Conservation (phyloP, 1,140 invertebrate species). For the Camponotus vicinus region DNA sequence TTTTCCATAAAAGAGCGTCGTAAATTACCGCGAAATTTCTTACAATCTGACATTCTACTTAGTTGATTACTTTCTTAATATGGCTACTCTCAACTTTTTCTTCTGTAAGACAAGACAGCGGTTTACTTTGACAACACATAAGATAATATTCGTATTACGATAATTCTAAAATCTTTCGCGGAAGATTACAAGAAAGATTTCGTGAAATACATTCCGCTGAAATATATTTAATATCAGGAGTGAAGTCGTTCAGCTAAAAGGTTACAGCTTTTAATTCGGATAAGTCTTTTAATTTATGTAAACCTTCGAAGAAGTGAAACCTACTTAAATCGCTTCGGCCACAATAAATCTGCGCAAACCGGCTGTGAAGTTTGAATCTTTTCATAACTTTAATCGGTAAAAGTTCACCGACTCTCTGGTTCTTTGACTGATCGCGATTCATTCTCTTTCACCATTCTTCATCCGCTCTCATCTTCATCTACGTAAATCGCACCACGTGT, state of each 20-base stretch:
- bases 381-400: slow-evolving; percentile 15
- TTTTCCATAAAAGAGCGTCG: not conserved
- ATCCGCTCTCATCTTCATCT: slow-evolving; percentile 13
- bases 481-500: slow-evolving; percentile 45
- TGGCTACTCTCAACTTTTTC: slow-evolving; percentile 9
- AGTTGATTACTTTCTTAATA: not conserved
- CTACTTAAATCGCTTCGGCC: slow-evolving; percentile 32
- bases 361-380: slow-evolving; percentile 43
- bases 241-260: not conserved
- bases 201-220: not conserved
- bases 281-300: slow-evolving; percentile 55
- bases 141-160: slow-evolving; percentile 30
- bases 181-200: not conserved
- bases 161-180: slow-evolving; percentile 12
- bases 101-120: not conserved
- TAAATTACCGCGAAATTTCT: not conserved
- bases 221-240: not conserved
- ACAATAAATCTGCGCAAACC: slow-evolving; percentile 36
- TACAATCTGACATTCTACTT: not conserved
- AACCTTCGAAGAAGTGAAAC: slow-evolving; percentile 10
- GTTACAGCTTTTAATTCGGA: slow-evolving; percentile 26
- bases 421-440: slow-evolving; percentile 21
- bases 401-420: slow-evolving; percentile 50
- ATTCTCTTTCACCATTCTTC: not conserved
- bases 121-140: slow-evolving; percentile 11